Evolutionary conservation across 2,797 vertebrate genomes (phyloP), one percentile per base, ranked within the genome.

Genomic region (Takifugu rubripes): DNA sequence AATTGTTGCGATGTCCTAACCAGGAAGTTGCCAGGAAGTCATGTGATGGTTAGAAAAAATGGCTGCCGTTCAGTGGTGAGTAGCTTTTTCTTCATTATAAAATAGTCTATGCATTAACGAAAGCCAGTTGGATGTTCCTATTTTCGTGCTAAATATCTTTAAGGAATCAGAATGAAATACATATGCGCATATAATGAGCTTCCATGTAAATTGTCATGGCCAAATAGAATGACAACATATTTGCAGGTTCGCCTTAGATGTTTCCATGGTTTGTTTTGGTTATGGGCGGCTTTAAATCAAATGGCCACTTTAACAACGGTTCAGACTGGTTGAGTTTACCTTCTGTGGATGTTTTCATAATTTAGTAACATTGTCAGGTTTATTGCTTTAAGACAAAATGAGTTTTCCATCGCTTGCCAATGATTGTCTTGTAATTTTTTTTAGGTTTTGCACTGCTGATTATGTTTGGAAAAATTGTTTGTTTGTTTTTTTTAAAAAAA

Each of bases 21-120:
- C 72, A 73, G 84, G 85, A 89, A 87, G 81, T 77, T 9, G n/a
- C 15, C 5, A 16, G 5, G 27, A 40, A 44, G 81, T 90, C 91
- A 92, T 58, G 75, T 92, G 91, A 92, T 29, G 25, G 16, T 53
- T 14, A 65, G 51, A 78, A 86, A 31, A 88, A 69, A 92, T 92
- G 91, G 89, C 91, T 72, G 82, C 87, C 24, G 85, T 91, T 54
- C 88, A 90, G 81, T 92, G 91, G 91, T 92, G 78, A 89, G 90
- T 77, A 71, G 47, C 58, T 64, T 1, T 70, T 81, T 70, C 62
- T 57, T 66, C 25, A 31, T 61, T 8, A 8, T 40, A 56, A 77
- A 73, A 56, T 50, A 52, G 6, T 29, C 5, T 3, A 1, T 49
- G 31, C 48, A 5, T 16, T 9, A n/a, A 29, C 0, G 24, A 21